phyloP scores from a whole-genome alignment of 1,140 invertebrate genomes.

The Aphelenchoides avenae region DNA sequence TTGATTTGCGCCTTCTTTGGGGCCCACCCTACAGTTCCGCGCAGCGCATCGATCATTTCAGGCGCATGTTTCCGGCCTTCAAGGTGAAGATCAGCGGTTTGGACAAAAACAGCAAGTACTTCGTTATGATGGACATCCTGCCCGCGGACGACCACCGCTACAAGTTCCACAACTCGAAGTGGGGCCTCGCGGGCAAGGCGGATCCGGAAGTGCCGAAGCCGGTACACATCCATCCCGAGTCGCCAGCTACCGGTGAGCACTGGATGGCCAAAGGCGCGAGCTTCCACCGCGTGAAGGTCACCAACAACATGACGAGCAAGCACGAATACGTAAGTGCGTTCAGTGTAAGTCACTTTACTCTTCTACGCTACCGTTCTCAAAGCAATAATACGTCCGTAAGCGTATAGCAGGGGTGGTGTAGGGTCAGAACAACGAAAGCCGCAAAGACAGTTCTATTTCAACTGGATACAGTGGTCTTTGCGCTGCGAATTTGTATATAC shows the following conservation, averaged over 20 bases:
- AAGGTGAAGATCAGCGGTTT: conserved; percentile 79
- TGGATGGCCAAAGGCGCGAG: conserved; percentile 98
- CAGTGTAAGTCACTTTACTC: neutral
- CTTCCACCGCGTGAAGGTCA: conserved; percentile 95
- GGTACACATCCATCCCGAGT: conserved; percentile 96
- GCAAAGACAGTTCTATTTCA: too few relatives aligned
- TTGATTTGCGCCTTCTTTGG: too few relatives aligned
- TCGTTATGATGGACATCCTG: conserved; percentile 68
- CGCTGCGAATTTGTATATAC: too few relatives aligned
- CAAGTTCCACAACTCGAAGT: conserved; percentile 82
- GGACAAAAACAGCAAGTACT: conserved; percentile 75
- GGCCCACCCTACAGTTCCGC: too few relatives aligned
- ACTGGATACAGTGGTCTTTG: too few relatives aligned
- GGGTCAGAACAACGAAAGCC: too few relatives aligned
- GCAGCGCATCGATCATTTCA: too few relatives aligned
- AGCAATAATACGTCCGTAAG: too few relatives aligned
- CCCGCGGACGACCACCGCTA: conserved; percentile 94
- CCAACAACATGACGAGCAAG: conserved; percentile 95
- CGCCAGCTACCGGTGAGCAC: conserved; percentile 84
- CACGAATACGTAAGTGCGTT: conserved; percentile 86
- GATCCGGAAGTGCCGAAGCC: conserved; percentile 72
- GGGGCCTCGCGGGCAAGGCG: conserved; percentile 67
- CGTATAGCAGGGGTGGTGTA: too few relatives aligned
- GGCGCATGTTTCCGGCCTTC: conserved; percentile 95
- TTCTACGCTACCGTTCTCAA: neutral